Base-by-base conservation (phyloP, 1,140 invertebrate genomes). In the Zaprionus camerounensis region DNA sequence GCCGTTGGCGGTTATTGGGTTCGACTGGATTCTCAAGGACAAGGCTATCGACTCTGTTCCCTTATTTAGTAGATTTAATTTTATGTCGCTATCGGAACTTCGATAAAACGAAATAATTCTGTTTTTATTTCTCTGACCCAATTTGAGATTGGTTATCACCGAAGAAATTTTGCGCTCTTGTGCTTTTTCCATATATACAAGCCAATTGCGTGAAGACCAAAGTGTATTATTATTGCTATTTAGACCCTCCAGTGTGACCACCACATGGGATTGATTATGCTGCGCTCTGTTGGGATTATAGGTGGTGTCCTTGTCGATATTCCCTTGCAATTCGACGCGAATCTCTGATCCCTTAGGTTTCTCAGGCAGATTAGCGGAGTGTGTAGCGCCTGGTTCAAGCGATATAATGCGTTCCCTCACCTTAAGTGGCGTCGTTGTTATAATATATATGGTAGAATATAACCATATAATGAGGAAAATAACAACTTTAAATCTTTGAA, bases 1-100 rank as follows among this genome's bases (percentile, higher is more conserved):
- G 2, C 96, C 96, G 44, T 11, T 3, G 0, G 24, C 2, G 6
- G 0, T 71, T 9, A 80, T 1, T 0, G 83, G 76, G 53, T 13
- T 20, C 3, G n/a, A 4, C 1, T 73, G 28, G 7, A 51, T 22
- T 3, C 22, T 7, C 49, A 86, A 9, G 0, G 64, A 9, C n/a
- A 83, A 9, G 12, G 69, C 41, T 9, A 72, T 49, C 2, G 76
- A 46, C 1, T 49, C 6, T 9, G 49, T 22, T 13, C 11, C 65
- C 17, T 5, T 24, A 22, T 67, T 67, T 5, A 49, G 13, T 4
- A 57, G 26, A 7, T 24, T 24, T 7, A 51, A 9, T 11, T 5
- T 12, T 0, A 51, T 0, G 22, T 12, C 20, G 4, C 20, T 17
- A 24, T 51, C 46, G 41, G 6, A 1, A 46, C 12, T 38, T 38